phyloP scores from a whole-genome alignment of 2,797 vertebrate species.

The Sebastolobus altivelis region DNA sequence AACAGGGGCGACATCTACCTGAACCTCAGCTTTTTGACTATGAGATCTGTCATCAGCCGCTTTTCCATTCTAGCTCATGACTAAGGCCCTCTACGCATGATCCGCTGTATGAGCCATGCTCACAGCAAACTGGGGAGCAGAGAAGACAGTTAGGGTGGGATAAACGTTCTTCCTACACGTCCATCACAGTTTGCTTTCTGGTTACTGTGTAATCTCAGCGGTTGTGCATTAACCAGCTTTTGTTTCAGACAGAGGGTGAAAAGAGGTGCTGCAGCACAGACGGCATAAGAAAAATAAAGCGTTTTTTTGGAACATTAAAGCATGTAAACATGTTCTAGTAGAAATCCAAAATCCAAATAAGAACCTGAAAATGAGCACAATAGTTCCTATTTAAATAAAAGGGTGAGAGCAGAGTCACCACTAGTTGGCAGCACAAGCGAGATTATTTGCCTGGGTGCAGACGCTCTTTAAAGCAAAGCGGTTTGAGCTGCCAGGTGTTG shows the following conservation, averaged over 20 bases:
- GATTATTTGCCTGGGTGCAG: constrained; percentile 9
- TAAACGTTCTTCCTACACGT: not conserved
- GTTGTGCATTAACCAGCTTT: not conserved
- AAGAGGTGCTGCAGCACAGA: no score
- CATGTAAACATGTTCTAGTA: no score
- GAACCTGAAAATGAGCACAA: no score
- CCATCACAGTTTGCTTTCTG: not conserved
- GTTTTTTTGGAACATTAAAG: no score
- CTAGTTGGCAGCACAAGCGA: not conserved
- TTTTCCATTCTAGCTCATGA: constrained; percentile 1
- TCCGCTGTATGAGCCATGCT: constrained; percentile 13
- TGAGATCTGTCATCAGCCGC: constrained; percentile 11
- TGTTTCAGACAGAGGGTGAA: no score
- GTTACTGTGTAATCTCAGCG: not conserved
- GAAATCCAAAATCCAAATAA: no score
- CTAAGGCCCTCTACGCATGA: constrained; percentile 11
- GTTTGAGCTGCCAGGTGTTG: constrained; percentile 38
- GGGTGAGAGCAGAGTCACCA: not conserved
- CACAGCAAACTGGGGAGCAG: not conserved
- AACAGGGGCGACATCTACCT: constrained; percentile 42
- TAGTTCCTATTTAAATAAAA: not conserved
- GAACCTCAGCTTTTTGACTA: constrained; percentile 5
- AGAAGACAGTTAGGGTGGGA: not conserved
- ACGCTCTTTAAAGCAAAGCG: constrained; percentile 21
- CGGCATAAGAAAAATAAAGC: no score